Percentiles rank a stretch among this genome's conserved stretches.
These are phyloP conservation scores for Neosilurus hyrtlii DNA, from an alignment of 2,797 vertebrate species.

Conservation along the genomic window DNA sequence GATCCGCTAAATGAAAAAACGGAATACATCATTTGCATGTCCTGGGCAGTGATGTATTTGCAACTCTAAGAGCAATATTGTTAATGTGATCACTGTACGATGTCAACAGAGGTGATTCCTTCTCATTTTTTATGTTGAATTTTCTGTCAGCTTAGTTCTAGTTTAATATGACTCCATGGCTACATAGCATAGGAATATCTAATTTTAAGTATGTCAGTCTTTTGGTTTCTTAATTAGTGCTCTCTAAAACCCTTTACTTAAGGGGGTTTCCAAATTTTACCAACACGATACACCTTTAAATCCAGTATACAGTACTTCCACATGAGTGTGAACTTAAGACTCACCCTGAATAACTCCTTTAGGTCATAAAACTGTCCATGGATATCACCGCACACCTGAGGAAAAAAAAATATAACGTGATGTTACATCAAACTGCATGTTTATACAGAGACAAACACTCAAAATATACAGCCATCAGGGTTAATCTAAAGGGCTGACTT, in stretches of 20 bases:
- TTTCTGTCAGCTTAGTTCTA: background rate
- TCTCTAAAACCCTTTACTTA: too few species aligned
- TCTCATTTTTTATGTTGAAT: too few species aligned
- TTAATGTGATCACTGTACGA: background rate
- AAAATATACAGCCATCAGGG: too few species aligned
- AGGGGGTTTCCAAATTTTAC: too few species aligned
- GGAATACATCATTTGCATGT: background rate
- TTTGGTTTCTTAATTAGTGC: too few species aligned
- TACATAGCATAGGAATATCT: background rate
- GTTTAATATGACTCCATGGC: background rate
- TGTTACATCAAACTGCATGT: too few species aligned
- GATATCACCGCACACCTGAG: conserved; percentile 90
- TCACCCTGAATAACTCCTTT: conserved; percentile 92
- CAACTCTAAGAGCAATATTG: background rate
- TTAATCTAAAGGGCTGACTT: too few species aligned
- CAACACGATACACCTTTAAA: too few species aligned
- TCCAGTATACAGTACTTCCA: too few species aligned
- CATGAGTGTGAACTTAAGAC: conserved; percentile 53
- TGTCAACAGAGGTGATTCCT: background rate
- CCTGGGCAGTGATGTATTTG: background rate
- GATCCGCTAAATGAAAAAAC: too few species aligned
- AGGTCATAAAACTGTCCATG: conserved; percentile 95
- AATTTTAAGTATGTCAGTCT: too few species aligned
- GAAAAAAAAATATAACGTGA: background rate
- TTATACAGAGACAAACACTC: too few species aligned